Conservation (phyloP, 2,888 invertebrate genomes). For the Lasioglossum calceatum region DNA sequence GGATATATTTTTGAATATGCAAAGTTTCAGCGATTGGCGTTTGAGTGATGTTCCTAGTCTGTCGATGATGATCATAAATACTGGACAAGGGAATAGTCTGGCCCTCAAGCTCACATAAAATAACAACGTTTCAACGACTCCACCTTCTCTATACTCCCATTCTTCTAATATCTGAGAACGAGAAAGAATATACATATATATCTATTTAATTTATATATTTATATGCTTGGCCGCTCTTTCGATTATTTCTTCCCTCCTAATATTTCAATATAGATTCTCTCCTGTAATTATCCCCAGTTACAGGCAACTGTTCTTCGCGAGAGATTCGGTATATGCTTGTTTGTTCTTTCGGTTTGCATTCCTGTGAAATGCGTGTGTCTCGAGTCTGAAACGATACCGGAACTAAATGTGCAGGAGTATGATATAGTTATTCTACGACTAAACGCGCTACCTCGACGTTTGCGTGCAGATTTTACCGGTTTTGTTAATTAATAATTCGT, state of each 20-base stretch:
- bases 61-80: constrained; percentile 54
- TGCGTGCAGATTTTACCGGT: constrained; percentile 41
- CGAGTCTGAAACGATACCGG: constrained; percentile 49
- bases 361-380: constrained; percentile 41
- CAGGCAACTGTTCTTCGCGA: constrained; percentile 33
- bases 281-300: constrained; percentile 34
- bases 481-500: constrained; percentile 44
- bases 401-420: constrained; percentile 64
- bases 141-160: constrained; percentile 56
- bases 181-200: constrained; percentile 63
- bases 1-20: background rate
- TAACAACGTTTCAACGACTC: constrained; percentile 70
- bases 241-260: constrained; percentile 46
- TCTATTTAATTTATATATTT: constrained; percentile 63
- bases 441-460: constrained; percentile 60
- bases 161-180: constrained; percentile 54
- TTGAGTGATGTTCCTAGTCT: background rate
- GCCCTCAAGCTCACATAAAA: constrained; percentile 69
- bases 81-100: constrained; percentile 63
- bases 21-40: background rate
- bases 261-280: constrained; percentile 56
- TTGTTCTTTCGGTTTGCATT: constrained; percentile 1
- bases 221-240: constrained; percentile 68
- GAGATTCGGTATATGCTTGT: constrained; percentile 26
- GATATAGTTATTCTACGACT: constrained; percentile 63